Conservation (phyloP, 2,888 invertebrate species). For the Nycteola revayana region DNA sequence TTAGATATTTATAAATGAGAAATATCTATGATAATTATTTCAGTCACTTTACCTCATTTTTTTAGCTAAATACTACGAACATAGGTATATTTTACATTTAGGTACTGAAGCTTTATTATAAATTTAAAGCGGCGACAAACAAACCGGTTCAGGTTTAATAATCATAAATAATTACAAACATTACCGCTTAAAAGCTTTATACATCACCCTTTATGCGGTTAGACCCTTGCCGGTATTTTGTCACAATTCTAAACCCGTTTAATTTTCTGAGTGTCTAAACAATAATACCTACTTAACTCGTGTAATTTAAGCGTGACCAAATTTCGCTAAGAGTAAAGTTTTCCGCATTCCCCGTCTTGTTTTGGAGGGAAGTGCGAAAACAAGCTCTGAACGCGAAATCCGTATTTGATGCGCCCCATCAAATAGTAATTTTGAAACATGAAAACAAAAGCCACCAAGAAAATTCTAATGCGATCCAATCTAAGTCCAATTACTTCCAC, state of each 20-base stretch:
- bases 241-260: conserved; percentile 43
- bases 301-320: conserved; percentile 28
- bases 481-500: conserved; percentile 75
- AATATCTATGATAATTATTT: too few species aligned
- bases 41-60: too few species aligned
- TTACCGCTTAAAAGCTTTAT: conserved; percentile 51
- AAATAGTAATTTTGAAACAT: conserved; percentile 71
- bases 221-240: conserved; percentile 42
- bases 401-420: conserved; percentile 72
- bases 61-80: too few species aligned
- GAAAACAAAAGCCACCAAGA: conserved; percentile 68
- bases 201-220: conserved; percentile 39
- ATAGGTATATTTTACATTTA: too few species aligned
- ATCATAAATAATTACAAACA: conserved; percentile 45
- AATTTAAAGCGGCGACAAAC: conserved; percentile 11
- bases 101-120: conserved; percentile 3
- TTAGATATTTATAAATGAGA: too few species aligned
- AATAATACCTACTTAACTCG: conserved; percentile 31
- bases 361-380: conserved; percentile 15
- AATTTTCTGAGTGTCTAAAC: conserved; percentile 30
- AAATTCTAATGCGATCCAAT: conserved; percentile 76
- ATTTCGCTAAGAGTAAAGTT: conserved; percentile 28
- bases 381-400: conserved; percentile 45
- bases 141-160: conserved; percentile 39
- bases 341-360: conserved; percentile 13